Evolutionary conservation across 2,888 invertebrate species (phyloP), one percentile per base, ranked within the genome.

Genomic region (Sepioteuthis lessoniana): DNA sequence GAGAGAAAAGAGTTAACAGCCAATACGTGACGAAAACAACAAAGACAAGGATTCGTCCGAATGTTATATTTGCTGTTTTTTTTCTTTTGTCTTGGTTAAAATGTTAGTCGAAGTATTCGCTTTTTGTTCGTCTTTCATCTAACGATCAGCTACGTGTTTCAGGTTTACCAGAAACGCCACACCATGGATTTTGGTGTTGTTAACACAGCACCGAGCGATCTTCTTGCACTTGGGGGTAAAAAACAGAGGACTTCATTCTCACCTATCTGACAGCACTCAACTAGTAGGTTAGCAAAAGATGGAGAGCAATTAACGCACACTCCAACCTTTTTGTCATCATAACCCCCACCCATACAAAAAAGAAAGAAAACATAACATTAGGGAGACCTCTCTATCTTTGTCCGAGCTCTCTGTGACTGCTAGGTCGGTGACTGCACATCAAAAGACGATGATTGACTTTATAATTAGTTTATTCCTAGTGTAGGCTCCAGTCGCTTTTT

Each of bases 401-500:
- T 76, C n/a, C n/a, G n/a, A 35, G 35, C 76, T 35, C 35, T 19
- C 16, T n/a, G 76, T 76, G 76, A n/a, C 76, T 76, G 76, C n/a
- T 76, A 35, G 76, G 35, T n/a, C 76, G n/a, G n/a, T 76, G 76
- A 76, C n/a, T n/a, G n/a, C 19, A 76, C 76, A 76, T 76, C n/a
- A 76, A 76, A 76, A 76, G 76, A n/a, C 76, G 25, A 76, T 76
- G 76, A 76, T 76, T 76, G 76, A 76, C 76, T 76, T 76, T 35
- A n/a, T 76, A 76, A 76, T 76, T 76, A 76, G 35, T 35, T 35
- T 76, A n/a, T 76, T 76, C n/a, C 10, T 16, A 76, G 76, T 76
- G n/a, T 76, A n/a, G 76, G n/a, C 76, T 76, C 76, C 76, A 35
- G 76, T 76, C 35, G 35, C n/a, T n/a, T 76, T n/a, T 76, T 76